Evolutionary conservation across 2,888 invertebrate species (phyloP).

Genomic region (Drosophila histrio): DNA sequence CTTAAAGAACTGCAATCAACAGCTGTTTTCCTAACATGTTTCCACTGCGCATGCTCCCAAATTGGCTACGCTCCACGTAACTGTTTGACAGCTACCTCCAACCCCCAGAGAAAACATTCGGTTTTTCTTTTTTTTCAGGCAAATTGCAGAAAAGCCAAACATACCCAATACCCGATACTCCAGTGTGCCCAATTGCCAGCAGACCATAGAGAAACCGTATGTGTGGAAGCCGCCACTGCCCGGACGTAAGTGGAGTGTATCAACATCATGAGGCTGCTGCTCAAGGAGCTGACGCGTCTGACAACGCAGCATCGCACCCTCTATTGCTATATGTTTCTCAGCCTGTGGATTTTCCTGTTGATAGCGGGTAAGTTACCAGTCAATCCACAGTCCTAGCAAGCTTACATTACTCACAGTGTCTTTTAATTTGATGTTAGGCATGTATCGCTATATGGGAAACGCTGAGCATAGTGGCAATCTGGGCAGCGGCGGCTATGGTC

Average conservation of each 20-base stretch:
- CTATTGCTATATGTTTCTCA: constrained; percentile 92
- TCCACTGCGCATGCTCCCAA: constrained; percentile 58
- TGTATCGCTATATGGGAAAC: constrained; percentile 91
- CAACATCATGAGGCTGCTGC: constrained; percentile 78
- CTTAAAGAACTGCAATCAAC: constrained; percentile 40
- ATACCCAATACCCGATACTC: constrained; percentile 1
- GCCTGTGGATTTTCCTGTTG: constrained; percentile 91
- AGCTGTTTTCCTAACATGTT: constrained; percentile 40
- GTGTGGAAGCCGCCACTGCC: constrained; percentile 34
- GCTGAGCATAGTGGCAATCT: constrained; percentile 78
- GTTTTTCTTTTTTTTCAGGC: constrained; percentile 11
- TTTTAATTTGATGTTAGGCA: constrained; percentile 85
- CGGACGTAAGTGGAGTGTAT: not conserved
- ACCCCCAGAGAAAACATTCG: constrained; percentile 8
- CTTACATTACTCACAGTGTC: constrained; percentile 20
- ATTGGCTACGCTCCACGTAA: constrained; percentile 67
- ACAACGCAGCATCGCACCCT: constrained; percentile 90
- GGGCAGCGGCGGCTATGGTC: constrained; percentile 47
- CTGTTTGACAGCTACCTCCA: constrained; percentile 49
- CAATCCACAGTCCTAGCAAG: not conserved
- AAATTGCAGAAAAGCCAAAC: not conserved
- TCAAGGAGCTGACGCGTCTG: constrained; percentile 86
- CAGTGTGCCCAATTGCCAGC: not conserved
- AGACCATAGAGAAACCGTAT: constrained; percentile 1
- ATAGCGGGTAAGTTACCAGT: constrained; percentile 87